These are phyloP conservation scores for Prosapia bicincta DNA, from an alignment of 2,888 invertebrate species.

Conservation along the genomic window DNA sequence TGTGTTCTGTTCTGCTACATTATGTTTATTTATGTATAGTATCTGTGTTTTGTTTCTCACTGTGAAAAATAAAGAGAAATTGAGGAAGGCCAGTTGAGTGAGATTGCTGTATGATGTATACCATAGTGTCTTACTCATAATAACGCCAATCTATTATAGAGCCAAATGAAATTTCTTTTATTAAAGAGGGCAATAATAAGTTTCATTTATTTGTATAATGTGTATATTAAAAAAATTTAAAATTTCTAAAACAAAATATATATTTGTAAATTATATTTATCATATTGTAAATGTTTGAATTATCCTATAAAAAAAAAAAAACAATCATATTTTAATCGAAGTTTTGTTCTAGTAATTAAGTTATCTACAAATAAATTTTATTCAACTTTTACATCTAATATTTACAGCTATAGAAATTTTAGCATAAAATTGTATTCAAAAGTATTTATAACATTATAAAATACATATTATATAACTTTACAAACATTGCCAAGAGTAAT, in stretches of 20 bases:
- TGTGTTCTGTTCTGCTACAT: slow-evolving; percentile 10
- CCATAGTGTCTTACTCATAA: slow-evolving; percentile 16
- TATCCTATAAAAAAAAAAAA: no score
- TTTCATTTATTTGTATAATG: background rate
- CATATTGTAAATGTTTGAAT: background rate
- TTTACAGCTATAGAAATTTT: background rate
- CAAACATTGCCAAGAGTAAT: background rate
- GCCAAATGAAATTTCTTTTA: background rate
- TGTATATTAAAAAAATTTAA: no score
- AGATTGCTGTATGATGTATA: background rate
- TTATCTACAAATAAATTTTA: background rate
- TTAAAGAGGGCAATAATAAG: slow-evolving; percentile 7
- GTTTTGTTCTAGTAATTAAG: no score
- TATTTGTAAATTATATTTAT: background rate
- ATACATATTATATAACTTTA: background rate
- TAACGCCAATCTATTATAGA: slow-evolving; percentile 4
- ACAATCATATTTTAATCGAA: no score
- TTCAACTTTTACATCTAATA: background rate
- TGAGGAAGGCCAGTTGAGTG: slow-evolving; percentile 17
- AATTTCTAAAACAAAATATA: background rate
- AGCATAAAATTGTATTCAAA: background rate
- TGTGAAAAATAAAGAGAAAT: background rate
- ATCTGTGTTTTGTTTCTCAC: slow-evolving; percentile 10
- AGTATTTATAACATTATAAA: background rate
- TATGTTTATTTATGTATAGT: slow-evolving; percentile 7